Evolutionary conservation across 2,888 invertebrate genomes (phyloP).

Genomic region (Amorpha juglandis): DNA sequence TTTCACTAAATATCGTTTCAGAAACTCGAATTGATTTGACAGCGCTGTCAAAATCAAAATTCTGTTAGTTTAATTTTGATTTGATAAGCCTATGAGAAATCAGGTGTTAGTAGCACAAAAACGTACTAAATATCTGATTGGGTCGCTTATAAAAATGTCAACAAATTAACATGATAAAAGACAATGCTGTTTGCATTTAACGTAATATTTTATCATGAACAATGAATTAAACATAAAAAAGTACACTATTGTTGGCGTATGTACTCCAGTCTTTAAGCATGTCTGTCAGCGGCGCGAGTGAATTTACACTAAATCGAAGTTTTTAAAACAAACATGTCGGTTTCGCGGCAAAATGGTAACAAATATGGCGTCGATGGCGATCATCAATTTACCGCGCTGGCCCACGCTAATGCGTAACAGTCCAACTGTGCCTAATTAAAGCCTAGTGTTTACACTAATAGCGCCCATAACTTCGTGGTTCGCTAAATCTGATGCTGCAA

Average conservation of each 20-base stretch:
- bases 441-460: constrained; percentile 70
- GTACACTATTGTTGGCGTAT: neutral
- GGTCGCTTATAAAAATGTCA: no score
- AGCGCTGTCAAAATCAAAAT: no score
- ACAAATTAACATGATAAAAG: no score
- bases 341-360: constrained; percentile 59
- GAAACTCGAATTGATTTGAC: no score
- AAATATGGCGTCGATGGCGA: constrained; percentile 54
- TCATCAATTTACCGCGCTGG: constrained; percentile 64
- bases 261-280: neutral
- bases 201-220: no score
- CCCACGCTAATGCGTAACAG: constrained; percentile 72
- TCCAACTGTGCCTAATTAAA: constrained; percentile 72
- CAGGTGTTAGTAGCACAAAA: no score
- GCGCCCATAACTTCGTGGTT: constrained; percentile 65
- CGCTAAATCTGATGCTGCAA: constrained; percentile 69
- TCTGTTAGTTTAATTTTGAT: no score
- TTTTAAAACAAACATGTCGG: constrained; percentile 70
- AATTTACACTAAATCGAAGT: constrained; percentile 74
- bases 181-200: no score
- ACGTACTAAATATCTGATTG: no score
- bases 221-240: no score
- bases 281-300: constrained; percentile 72
- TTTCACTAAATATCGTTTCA: no score
- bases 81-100: no score